Evolutionary conservation across 2,113 vertebrate species (phyloP), one percentile per base, ranked within the genome.

Genomic region (Apistogramma diplotaenia): DNA sequence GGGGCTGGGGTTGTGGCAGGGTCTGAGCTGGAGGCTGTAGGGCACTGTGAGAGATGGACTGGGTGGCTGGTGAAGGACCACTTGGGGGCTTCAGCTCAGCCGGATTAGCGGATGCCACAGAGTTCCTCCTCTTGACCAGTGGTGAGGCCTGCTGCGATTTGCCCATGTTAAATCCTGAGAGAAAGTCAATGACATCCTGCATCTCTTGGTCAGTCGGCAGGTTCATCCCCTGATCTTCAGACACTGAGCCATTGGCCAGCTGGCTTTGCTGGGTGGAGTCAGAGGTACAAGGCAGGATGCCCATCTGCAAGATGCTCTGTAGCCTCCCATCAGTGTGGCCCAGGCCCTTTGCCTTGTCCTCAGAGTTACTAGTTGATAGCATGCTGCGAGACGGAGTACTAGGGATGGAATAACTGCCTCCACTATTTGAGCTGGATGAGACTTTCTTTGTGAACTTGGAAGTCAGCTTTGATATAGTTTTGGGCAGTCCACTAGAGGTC

Each of bases 171-270:
- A 99, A 99, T 71, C 98, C 98, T 19, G 98, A 99, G 79, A 99
- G 96, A 92, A 99, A 99, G 92, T 99, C 98, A 4, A 99, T 99
- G 81, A 99, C 98, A 57, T 99, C 98, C 91, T 99, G 98, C 98
- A 99, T 99, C 94, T 99, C 98, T 91, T 99, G 98, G 93, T 99
- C 98, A 1, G 97, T 99, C 25, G 98, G 98, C 85, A 99, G 90
- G 91, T 99, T 99, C 97, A 99, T 99, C 70, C 97, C 97, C 94
- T 99, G 98, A 83, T 98, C 97, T 0, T 98, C 97, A 27, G 94
- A 95, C 84, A 95, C 91, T 5, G 94, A 95, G 3, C 97, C 97
- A 3, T 99, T 99, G 81, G 95, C 94, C 37, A 96, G 80, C 85
- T 95, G 97, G 18, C 67, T 88, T 8, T 86, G 80, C 3, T 94